Percentiles rank a stretch among this genome's conserved stretches.
These are phyloP conservation scores for Eristalinus sepulchralis DNA, from an alignment of 2,888 invertebrate species.

Conservation along the genomic window DNA sequence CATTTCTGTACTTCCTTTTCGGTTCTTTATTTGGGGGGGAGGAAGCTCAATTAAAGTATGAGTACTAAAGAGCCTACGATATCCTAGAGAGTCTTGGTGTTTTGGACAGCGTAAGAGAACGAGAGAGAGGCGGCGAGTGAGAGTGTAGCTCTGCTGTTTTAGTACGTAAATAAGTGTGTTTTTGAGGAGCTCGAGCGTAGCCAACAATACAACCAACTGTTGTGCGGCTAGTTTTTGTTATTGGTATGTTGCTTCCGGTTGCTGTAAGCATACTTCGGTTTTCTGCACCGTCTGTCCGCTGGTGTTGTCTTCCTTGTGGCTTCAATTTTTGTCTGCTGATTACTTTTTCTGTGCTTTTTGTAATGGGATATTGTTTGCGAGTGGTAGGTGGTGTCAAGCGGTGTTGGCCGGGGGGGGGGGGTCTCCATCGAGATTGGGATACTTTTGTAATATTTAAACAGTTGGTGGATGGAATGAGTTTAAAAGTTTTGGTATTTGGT, in stretches of 20 bases:
- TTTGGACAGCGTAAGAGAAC: constrained; percentile 36
- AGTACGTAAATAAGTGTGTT: constrained; percentile 69
- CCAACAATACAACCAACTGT: constrained; percentile 69
- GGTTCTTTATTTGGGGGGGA: neutral
- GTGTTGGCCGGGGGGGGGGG: neutral
- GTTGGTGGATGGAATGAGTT: constrained; percentile 67
- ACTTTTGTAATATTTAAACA: constrained; percentile 68
- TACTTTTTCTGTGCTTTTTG: constrained; percentile 67
- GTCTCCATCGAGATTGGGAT: constrained; percentile 44
- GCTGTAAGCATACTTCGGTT: constrained; percentile 56
- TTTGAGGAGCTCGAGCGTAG: constrained; percentile 35
- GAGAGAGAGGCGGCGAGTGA: constrained; percentile 35
- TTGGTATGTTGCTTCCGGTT: constrained; percentile 59
- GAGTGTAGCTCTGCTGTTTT: constrained; percentile 64
- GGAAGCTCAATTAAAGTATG: constrained; percentile 8
- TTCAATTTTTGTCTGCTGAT: constrained; percentile 58
- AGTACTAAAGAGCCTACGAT: constrained; percentile 62
- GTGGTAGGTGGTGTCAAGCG: neutral
- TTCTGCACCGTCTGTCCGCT: neutral
- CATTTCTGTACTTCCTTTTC: neutral
- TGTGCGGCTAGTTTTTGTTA: constrained; percentile 68
- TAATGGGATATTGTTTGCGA: constrained; percentile 60
- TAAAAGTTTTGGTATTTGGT: constrained; percentile 66
- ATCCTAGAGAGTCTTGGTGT: constrained; percentile 43
- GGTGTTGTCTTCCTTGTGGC: constrained; percentile 39